Evolutionary conservation across 37 sponge, comb jelly and placozoan genomes (phyloP), one percentile per base, ranked within the genome.

Genomic region (Beroe ovata): DNA sequence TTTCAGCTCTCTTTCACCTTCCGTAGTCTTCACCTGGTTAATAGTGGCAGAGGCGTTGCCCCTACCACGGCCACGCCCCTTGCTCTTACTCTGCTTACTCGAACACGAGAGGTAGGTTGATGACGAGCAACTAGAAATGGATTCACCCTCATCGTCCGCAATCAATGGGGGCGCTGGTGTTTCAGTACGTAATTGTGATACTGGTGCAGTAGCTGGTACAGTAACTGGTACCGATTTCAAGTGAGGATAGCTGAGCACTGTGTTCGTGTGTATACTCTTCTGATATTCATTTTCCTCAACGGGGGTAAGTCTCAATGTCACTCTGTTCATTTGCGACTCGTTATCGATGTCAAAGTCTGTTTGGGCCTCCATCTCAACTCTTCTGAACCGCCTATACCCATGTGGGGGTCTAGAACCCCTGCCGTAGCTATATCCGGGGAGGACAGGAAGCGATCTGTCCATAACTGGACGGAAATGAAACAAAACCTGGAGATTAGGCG

Each of bases 351-450:
- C n/a, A 32, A 33, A 66, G 1, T 66, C 69, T 1, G 69, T 66
- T 16, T 66, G 69, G 34, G 69, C 34, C 18, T 26, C 35, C 2
- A 37, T 11, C 16, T 33, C 36, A 0, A 66, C 36, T 2, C 16
- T 66, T 30, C 69, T 66, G 69, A 66, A 32, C 30, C 69, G 69
- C 36, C 36, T 66, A 66, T 66, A 66, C 1, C 30, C 30, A 0
- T 2, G 35, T 29, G 35, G 35, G 8, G 69, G 69, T 25, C 14
- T 26, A 1, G 69, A 66, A 30, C 69, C 69, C 1, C 69, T 34
- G 16, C 69, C 69, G 30, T 66, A 66, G 69, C 69, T 66, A 18
- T 66, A 66, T 19, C 69, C 69, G 16, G 69, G 35, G 16, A 66
- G 29, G 8, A 66, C 1, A 1, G 69, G 36, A 8, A 32, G 16